Percentiles rank a stretch among this genome's conserved stretches.
These are phyloP conservation scores for Macrosteles quadrilineatus DNA, from an alignment of 1,140 invertebrate species.

Conservation along the genomic window DNA sequence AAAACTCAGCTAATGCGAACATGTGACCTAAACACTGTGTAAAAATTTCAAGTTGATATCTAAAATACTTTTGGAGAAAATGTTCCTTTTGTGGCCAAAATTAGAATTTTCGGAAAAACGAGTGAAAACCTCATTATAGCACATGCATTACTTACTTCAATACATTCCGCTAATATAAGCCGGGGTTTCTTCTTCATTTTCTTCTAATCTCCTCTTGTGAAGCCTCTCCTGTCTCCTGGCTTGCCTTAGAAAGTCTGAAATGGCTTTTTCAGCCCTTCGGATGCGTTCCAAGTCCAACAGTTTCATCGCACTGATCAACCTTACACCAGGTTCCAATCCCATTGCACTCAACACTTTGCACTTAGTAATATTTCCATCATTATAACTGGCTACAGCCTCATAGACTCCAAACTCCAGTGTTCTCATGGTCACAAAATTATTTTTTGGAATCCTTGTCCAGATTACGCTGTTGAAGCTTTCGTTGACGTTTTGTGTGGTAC, in stretches of 20 bases:
- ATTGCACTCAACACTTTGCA: background rate
- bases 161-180: slow-evolving; percentile 29
- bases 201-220: slow-evolving; percentile 26
- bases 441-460: slow-evolving; percentile 21
- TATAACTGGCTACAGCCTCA: slow-evolving; percentile 30
- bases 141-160: slow-evolving; percentile 6
- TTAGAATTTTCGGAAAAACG: slow-evolving; percentile 24
- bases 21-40: background rate
- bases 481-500: slow-evolving; percentile 18
- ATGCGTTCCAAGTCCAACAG: background rate
- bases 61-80: slow-evolving; percentile 30
- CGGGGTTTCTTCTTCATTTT: slow-evolving; percentile 8
- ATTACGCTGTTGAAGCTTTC: slow-evolving; percentile 31
- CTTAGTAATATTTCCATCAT: slow-evolving; percentile 13
- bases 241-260: background rate
- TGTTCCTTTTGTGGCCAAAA: slow-evolving; percentile 21
- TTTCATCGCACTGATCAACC: background rate
- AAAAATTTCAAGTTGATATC: slow-evolving; percentile 5
- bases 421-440: slow-evolving; percentile 18
- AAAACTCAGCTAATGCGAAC: background rate
- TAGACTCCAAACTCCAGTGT: slow-evolving; percentile 25
- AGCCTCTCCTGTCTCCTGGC: slow-evolving; percentile 26
- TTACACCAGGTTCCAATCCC: background rate
- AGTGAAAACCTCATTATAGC: slow-evolving; percentile 5
- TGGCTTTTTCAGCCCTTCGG: background rate